A percentile compares a stretch with the other conserved stretches of the same genome.
These are phyloP conservation scores for Saccostrea glomerata DNA, from an alignment of 1,140 invertebrate species.

Conservation along the genomic window DNA sequence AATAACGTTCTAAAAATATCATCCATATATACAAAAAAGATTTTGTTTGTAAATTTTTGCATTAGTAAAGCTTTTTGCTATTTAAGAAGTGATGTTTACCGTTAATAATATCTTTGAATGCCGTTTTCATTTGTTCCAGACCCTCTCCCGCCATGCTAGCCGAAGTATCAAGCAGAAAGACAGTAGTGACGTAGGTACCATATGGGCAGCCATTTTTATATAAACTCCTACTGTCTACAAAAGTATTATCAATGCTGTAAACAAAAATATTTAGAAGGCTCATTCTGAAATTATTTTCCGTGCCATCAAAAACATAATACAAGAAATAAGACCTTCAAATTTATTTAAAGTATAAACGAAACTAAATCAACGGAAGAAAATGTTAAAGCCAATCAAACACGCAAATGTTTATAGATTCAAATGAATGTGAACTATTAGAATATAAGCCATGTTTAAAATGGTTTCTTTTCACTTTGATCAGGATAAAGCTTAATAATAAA, in stretches of 20 bases:
- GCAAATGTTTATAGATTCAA: too few species aligned
- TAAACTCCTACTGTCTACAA: background rate
- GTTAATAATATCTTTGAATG: slow-evolving; percentile 22
- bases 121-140: slow-evolving; percentile 32
- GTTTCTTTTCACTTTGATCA: too few species aligned
- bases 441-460: too few species aligned
- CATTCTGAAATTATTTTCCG: too few species aligned
- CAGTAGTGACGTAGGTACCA: slow-evolving; percentile 28
- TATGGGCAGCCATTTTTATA: background rate
- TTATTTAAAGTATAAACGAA: too few species aligned
- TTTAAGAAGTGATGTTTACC: background rate
- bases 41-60: background rate
- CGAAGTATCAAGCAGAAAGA: slow-evolving; percentile 44
- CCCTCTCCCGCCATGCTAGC: slow-evolving; percentile 45
- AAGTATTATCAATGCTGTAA: background rate
- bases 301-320: too few species aligned
- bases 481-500: too few species aligned
- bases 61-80: background rate
- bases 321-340: too few species aligned
- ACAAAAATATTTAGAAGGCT: too few species aligned
- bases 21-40: background rate
- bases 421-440: too few species aligned
- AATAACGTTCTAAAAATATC: background rate
- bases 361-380: too few species aligned
- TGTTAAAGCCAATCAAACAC: too few species aligned